A percentile compares a stretch with the other conserved stretches of the same genome.
These are phyloP conservation scores for Machaerirhynchus nigripectus DNA, from an alignment of 2,113 vertebrate species.

Conservation along the genomic window DNA sequence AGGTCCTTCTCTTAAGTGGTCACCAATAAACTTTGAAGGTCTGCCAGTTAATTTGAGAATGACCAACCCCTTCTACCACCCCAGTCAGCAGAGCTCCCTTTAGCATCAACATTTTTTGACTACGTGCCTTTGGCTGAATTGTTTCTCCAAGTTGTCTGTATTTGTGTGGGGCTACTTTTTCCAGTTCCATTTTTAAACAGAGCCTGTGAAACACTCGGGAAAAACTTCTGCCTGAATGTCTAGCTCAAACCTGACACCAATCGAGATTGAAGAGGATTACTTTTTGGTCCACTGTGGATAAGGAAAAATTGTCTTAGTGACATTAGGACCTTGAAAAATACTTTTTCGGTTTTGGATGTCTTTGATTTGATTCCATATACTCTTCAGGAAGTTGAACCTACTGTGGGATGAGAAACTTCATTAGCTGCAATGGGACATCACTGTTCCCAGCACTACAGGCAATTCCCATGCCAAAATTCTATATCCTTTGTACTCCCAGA, in stretches of 20 bases:
- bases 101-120: neutral
- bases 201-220: neutral
- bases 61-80: neutral
- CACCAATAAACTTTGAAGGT: neutral
- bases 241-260: neutral
- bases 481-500: neutral
- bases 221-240: neutral
- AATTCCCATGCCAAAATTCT: neutral
- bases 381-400: conserved; percentile 57
- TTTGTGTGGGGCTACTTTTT: neutral
- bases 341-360: accelerated
- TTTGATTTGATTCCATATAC: conserved; percentile 63
- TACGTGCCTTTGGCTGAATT: accelerated
- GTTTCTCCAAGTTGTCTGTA: neutral
- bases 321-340: neutral
- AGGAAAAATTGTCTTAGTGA: neutral
- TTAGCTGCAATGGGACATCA: neutral
- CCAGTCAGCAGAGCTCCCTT: neutral
- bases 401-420: conserved; percentile 11
- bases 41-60: neutral
- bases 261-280: conserved; percentile 19
- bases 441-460: neutral
- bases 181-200: neutral
- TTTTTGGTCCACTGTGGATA: neutral
- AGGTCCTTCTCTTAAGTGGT: neutral